A percentile compares a stretch with the other conserved stretches of the same genome.
These are phyloP conservation scores for Apamea anceps DNA, from an alignment of 2,888 invertebrate genomes.

Conservation along the genomic window DNA sequence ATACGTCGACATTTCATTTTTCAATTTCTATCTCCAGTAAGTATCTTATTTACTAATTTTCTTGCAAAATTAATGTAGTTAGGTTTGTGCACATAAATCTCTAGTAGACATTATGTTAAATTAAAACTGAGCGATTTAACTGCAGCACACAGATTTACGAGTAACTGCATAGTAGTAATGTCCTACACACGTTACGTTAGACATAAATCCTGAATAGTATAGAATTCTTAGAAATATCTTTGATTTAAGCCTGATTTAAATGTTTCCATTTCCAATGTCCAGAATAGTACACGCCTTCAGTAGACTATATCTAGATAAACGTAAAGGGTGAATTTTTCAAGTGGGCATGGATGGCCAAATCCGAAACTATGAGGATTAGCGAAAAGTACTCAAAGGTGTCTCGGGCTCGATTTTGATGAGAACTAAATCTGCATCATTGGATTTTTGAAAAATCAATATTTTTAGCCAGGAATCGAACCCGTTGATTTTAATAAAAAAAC, in stretches of 20 bases:
- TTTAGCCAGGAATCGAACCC: too few species aligned
- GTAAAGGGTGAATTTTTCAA: too few species aligned
- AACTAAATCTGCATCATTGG: too few species aligned
- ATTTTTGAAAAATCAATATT: too few species aligned
- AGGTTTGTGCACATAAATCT: neutral
- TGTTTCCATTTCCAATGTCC: neutral
- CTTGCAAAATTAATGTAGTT: neutral
- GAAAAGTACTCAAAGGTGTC: too few species aligned
- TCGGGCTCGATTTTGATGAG: too few species aligned
- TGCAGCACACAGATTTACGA: conserved; percentile 12
- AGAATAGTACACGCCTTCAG: neutral
- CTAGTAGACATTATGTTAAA: neutral
- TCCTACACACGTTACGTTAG: neutral
- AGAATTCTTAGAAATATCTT: neutral
- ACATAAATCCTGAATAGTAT: neutral
- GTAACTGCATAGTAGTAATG: neutral
- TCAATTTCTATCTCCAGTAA: neutral
- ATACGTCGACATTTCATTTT: neutral
- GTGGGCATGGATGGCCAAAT: too few species aligned
- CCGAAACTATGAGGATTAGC: too few species aligned
- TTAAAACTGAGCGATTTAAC: conserved; percentile 12
- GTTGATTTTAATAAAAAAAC: too few species aligned
- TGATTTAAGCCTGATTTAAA: conserved; percentile 17
- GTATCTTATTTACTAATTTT: neutral
- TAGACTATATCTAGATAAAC: too few species aligned